Percentiles rank a stretch among this genome's conserved stretches.
These are phyloP conservation scores for Epirrita christyi DNA, from an alignment of 2,888 invertebrate species.

Conservation along the genomic window DNA sequence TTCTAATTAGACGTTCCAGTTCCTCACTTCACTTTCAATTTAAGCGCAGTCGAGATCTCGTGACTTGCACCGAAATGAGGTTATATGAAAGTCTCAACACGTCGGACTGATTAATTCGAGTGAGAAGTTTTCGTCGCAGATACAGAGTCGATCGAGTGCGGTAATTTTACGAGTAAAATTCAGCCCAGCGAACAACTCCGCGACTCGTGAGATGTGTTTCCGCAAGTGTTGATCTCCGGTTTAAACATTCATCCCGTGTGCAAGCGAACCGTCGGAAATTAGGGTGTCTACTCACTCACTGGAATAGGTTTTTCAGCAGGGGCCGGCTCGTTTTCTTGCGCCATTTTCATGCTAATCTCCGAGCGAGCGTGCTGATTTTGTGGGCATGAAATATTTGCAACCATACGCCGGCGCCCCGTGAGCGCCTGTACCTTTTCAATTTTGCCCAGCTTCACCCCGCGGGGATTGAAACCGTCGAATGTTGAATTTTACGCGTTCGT, in stretches of 20 bases:
- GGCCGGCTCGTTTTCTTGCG: constrained; percentile 60
- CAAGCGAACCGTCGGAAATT: constrained; percentile 57
- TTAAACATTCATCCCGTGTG: constrained; percentile 56
- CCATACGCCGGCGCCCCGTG: constrained; percentile 43
- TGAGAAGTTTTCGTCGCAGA: constrained; percentile 25
- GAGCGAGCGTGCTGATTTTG: constrained; percentile 67
- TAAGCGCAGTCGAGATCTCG: constrained; percentile 15
- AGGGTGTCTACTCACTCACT: constrained; percentile 43
- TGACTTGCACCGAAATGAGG: constrained; percentile 20
- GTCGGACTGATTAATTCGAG: constrained; percentile 28
- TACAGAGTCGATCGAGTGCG: constrained; percentile 30
- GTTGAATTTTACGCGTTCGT: constrained; percentile 64
- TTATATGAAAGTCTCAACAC: constrained; percentile 25
- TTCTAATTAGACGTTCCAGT: constrained; percentile 59
- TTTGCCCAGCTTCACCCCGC: constrained; percentile 54
- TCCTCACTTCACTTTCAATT: constrained; percentile 24
- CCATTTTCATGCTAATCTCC: constrained; percentile 77
- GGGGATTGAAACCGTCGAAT: constrained; percentile 60
- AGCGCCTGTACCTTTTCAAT: constrained; percentile 70
- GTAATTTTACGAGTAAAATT: constrained; percentile 32
- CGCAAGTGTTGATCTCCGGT: constrained; percentile 55
- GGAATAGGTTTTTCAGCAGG: constrained; percentile 49
- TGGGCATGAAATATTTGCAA: constrained; percentile 72
- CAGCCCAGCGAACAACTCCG: constrained; percentile 30
- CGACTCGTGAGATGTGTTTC: constrained; percentile 38